Conservation (phyloP, 1,140 invertebrate genomes). For the Procambarus virginalis region DNA sequence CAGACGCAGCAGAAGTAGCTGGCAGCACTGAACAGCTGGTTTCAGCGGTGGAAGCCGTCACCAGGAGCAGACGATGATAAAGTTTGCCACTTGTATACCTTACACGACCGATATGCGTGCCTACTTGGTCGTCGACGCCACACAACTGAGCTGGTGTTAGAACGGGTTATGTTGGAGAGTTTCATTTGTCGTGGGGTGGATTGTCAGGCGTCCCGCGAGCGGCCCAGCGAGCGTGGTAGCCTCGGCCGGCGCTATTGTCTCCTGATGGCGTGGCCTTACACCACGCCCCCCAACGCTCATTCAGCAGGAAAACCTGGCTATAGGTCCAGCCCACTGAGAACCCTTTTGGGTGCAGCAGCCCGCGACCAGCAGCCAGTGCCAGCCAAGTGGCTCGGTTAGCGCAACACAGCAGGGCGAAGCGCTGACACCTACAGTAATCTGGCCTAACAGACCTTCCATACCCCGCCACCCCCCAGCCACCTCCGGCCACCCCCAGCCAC, state of each 20-base stretch:
- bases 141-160: conserved; percentile 25
- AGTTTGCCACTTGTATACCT: background rate
- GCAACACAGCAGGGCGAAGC: background rate
- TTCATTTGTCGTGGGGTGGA: conserved; percentile 39
- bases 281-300: background rate
- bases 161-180: conserved; percentile 9
- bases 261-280: conserved; percentile 23
- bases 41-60: background rate
- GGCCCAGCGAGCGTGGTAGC: conserved; percentile 48
- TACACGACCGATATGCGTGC: conserved; percentile 22
- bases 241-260: conserved; percentile 52
- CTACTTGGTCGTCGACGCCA: conserved; percentile 37
- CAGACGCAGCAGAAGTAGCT: no score
- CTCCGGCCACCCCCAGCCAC: no score
- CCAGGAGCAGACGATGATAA: background rate
- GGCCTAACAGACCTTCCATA: background rate
- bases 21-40: no score
- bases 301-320: conserved; percentile 20
- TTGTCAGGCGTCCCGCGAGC: conserved; percentile 58
- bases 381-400: background rate
- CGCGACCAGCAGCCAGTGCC: background rate
- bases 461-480: no score
- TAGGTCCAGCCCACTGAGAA: background rate
- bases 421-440: background rate
- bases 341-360: background rate